Conservation (phyloP, 2,113 vertebrate genomes). For the Eurypyga helias region DNA sequence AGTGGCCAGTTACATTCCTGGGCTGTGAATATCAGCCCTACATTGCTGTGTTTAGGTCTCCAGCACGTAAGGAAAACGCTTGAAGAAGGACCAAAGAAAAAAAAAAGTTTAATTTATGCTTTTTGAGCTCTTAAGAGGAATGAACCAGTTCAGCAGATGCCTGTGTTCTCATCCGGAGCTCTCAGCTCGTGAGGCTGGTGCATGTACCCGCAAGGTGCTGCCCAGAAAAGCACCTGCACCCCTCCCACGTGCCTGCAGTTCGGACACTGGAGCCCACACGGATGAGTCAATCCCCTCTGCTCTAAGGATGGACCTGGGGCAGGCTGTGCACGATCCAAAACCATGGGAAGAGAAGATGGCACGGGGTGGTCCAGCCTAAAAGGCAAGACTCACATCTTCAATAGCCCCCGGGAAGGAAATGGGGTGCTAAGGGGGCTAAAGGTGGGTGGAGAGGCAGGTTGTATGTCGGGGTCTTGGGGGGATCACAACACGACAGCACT, state of each 20-base stretch:
- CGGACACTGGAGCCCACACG: accelerated
- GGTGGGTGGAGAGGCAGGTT: neutral
- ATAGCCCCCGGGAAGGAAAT: neutral
- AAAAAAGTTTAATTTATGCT: neutral
- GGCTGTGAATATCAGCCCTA: neutral
- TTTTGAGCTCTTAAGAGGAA: neutral
- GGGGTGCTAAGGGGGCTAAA: neutral
- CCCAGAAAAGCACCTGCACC: neutral
- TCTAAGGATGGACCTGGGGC: neutral
- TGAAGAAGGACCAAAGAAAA: neutral
- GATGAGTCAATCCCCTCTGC: neutral
- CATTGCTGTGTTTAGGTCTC: neutral
- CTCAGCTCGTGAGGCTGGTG: neutral
- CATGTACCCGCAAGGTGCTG: neutral
- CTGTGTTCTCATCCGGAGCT: neutral
- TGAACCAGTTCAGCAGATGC: neutral
- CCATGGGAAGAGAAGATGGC: accelerated
- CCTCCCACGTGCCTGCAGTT: accelerated
- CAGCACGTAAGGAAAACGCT: neutral
- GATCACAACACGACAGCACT: neutral
- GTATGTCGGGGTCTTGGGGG: neutral
- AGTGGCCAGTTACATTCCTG: neutral
- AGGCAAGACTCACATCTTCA: neutral
- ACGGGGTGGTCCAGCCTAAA: accelerated
- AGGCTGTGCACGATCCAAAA: neutral